Evolutionary conservation across 2,113 vertebrate genomes (phyloP), one percentile per base, ranked within the genome.

Genomic region (Pampusana beccarii): DNA sequence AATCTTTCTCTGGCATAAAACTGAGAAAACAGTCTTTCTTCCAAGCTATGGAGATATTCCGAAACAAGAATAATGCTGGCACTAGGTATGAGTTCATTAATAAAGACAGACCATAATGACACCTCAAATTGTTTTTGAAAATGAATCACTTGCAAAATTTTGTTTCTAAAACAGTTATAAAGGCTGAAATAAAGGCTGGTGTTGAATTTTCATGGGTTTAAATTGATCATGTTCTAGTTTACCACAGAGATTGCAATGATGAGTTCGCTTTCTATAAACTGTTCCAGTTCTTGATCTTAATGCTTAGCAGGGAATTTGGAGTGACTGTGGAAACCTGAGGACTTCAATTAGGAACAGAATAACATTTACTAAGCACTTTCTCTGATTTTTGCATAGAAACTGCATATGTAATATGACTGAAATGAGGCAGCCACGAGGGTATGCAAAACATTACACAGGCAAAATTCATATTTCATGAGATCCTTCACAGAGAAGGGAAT

Each of bases 381-480:
- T 72, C 16, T 61, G 31, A 13, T 16, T 62, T 85, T 54, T 70
- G 24, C 54, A 56, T 7, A 64, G 74, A 88, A 69, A 21, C 25
- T 72, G 54, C 38, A 48, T 40, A 53, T 26, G 28, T 53, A 60
- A 65, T 29, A 70, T 18, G 38, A 50, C 44, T 44, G 40, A 91
- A 85, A 67, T 51, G 74, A 72, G 44, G 65, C 36, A 64, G 54
- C 42, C 58, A 94, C 26, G 13, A 53, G 50, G 28, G n/a, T 50
- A 58, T 92, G 73, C 64, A 77, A 80, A 90, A 72, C 15, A 87
- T 67, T 54, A 67, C 73, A 69, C 17, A 77, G 58, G 11, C 38
- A 38, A 65, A 80, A 94, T 94, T 81, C 65, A 92, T 92, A 92
- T 94, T 94, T 88, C 79, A 94, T 81, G 54, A 94, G 48, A 72